Percentiles rank a stretch among this genome's conserved stretches.
Conservation (phyloP, 1,140 invertebrate genomes). For the Homarus americanus region DNA sequence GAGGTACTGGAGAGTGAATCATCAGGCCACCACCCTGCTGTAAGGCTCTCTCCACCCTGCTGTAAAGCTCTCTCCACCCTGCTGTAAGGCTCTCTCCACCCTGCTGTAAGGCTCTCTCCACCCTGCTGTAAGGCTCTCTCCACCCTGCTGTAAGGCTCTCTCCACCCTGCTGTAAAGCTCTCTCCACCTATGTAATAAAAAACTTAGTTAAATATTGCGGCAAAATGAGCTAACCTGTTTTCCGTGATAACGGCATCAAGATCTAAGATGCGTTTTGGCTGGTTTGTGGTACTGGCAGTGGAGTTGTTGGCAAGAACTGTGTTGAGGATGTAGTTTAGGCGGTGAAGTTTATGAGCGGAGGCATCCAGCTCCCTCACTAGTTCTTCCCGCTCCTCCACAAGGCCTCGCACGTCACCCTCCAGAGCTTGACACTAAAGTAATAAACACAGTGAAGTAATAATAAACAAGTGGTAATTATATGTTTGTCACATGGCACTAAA, state of each 20-base stretch:
- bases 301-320: constrained; percentile 82
- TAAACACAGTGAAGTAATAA: background rate
- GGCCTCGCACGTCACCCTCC: constrained; percentile 85
- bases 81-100: too few relatives aligned
- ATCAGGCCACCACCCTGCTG: too few relatives aligned
- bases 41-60: too few relatives aligned
- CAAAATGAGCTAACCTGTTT: constrained; percentile 86
- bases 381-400: constrained; percentile 93
- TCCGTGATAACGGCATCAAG: constrained; percentile 89
- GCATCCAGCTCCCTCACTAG: constrained; percentile 88
- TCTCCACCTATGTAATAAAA: too few relatives aligned
- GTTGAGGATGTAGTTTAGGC: constrained; percentile 89
- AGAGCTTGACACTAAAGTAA: constrained; percentile 82
- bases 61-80: too few relatives aligned
- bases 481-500: background rate
- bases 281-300: background rate
- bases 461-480: too few relatives aligned
- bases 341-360: constrained; percentile 90
- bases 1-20: too few relatives aligned
- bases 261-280: constrained; percentile 82
- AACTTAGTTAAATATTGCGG: too few relatives aligned
- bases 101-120: too few relatives aligned
- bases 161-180: too few relatives aligned
- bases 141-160: too few relatives aligned
- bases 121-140: too few relatives aligned